These are phyloP conservation scores for Smutsia temminckii DNA, from an alignment of 2,797 vertebrate genomes.

Conservation along the genomic window DNA sequence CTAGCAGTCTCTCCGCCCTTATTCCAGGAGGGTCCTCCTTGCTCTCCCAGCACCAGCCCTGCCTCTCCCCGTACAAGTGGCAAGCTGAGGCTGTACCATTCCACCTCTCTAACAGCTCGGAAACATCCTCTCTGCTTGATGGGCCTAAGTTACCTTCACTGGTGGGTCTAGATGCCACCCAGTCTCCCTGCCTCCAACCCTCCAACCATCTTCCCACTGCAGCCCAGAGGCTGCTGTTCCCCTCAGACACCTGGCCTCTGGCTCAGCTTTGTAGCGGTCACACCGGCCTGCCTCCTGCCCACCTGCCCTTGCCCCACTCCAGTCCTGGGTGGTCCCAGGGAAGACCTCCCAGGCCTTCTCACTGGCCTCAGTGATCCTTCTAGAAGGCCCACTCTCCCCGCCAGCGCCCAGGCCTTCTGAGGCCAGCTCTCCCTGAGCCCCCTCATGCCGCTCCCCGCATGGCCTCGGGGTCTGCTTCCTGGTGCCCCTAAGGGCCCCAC, in stretches of 20 bases:
- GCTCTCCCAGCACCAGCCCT: too few species aligned
- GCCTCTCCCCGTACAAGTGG: neutral
- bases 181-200: neutral
- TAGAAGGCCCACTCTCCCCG: neutral
- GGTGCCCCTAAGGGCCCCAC: neutral
- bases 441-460: rapidly evolving
- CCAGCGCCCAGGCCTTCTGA: neutral
- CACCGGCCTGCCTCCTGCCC: neutral
- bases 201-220: neutral
- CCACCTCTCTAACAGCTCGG: neutral
- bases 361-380: too few species aligned
- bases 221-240: neutral
- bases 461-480: neutral
- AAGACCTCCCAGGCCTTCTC: neutral
- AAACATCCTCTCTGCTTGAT: neutral
- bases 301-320: neutral
- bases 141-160: neutral
- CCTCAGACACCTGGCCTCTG: neutral
- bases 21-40: neutral
- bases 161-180: neutral
- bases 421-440: neutral
- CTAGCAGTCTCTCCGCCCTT: neutral
- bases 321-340: neutral
- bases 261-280: neutral
- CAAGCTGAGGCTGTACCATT: neutral